Base-by-base conservation (phyloP, 2,113 vertebrate species). In the Myrmophylax atrothorax region DNA sequence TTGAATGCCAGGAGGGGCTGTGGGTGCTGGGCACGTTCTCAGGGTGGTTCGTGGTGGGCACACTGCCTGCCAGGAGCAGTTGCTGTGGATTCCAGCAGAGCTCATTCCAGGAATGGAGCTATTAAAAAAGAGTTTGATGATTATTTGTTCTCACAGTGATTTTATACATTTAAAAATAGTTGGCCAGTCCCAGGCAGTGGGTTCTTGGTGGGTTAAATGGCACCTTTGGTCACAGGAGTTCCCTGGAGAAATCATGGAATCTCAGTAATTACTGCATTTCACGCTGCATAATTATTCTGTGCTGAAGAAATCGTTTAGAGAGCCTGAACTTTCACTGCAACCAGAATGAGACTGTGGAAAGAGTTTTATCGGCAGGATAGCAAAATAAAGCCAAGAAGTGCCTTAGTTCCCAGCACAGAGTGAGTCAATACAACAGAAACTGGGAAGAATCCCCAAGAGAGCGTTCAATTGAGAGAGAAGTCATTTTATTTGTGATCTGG, bases 201-300 rank as follows among this genome's bases (percentile, higher is more conserved):
- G 73, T 93, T 69, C 56, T 87, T 38, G 31, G 1, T 55, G 87
- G 66, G 84, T 59, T 60, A 64, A 75, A 47, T 29, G 60, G 82
- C 33, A 7, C 3, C 3, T 89, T 93, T 87, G 91, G 84, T 96
- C 56, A 15, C 37, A 59, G 75, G 7, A 49, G 72, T 58, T 70
- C 94, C 81, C 93, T 69, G 78, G 75, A 85, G 96, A 84, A 93
- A 90, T 80, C 72, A 2, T 60, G 4, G 46, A 49, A 92, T 80
- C 80, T 73, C 23, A 83, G 85, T 91, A 94, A 96, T 96, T 83
- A 50, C 77, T 79, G 56, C 42, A 38, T 91, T 95, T 97, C 93
- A 90, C 82, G 31, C 82, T 92, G 85, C 74, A 31, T 83, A 81
- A 90, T 94, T 87, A 81, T 59, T 56, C 63, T 16, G 52, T 67